These are phyloP conservation scores for Ostrea denselamellosa DNA, from an alignment of 1,140 invertebrate genomes.

Conservation along the genomic window DNA sequence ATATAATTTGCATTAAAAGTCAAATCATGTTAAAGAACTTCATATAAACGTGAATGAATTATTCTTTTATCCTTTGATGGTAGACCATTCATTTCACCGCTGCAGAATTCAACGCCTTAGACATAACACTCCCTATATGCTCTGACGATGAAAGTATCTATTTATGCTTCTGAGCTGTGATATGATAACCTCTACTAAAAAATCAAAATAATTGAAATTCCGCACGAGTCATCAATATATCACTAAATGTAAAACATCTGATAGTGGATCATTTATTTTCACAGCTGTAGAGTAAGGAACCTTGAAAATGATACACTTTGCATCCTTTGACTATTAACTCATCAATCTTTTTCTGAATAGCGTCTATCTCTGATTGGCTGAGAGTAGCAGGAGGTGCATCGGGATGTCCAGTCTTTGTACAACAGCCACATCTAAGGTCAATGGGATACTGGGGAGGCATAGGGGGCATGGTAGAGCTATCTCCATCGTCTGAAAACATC, in stretches of 20 bases:
- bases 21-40: no score
- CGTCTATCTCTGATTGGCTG: background rate
- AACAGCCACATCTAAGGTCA: background rate
- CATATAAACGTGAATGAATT: no score
- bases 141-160: no score
- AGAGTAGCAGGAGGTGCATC: background rate
- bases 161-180: no score
- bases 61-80: no score
- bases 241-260: background rate
- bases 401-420: background rate
- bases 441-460: background rate
- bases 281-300: conserved; percentile 13
- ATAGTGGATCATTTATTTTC: background rate
- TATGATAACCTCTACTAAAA: no score
- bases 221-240: no score
- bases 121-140: no score
- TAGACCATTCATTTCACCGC: no score
- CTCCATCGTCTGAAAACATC: background rate
- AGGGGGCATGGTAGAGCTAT: background rate
- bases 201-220: no score
- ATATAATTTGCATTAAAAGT: no score
- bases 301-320: background rate
- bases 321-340: background rate
- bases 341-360: background rate
- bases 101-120: no score